A percentile compares a stretch with the other conserved stretches of the same genome.
Evolutionary conservation across 2,888 invertebrate species (phyloP).

Genomic region (Cataglyphis albicans): DNA sequence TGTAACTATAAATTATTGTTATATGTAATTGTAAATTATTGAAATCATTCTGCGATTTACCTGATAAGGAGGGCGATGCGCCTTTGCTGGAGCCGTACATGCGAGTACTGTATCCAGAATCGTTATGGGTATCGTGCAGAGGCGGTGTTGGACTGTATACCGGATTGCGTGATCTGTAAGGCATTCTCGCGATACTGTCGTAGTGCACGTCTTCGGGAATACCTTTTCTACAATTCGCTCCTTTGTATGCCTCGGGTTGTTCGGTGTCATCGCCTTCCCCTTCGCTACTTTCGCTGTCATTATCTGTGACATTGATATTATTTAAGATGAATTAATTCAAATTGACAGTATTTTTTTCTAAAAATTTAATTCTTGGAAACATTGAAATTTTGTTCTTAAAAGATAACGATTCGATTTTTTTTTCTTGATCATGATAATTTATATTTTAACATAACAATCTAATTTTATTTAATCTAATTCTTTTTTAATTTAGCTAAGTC

Average conservation of each 20-base stretch:
- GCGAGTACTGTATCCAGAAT: conserved; percentile 94
- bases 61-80: conserved; percentile 91
- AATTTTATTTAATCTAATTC: not conserved
- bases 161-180: conserved; percentile 86
- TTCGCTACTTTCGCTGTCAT: conserved; percentile 83
- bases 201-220: conserved; percentile 77
- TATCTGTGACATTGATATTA: conserved; percentile 67
- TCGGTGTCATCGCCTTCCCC: conserved; percentile 80
- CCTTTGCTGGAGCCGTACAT: conserved; percentile 93
- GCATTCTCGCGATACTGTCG: conserved; percentile 82
- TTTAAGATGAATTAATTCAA: not conserved
- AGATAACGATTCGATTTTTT: no score
- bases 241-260: conserved; percentile 75
- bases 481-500: conserved; percentile 2
- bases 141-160: conserved; percentile 87
- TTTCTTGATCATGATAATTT: not conserved
- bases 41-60: conserved; percentile 61
- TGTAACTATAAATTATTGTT: no score
- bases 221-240: conserved; percentile 71
- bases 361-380: not conserved
- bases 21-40: no score
- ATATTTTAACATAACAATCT: not conserved
- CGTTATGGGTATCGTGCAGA: conserved; percentile 90
- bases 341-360: not conserved
- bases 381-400: not conserved